Percentiles rank a stretch among this genome's conserved stretches.
These are phyloP conservation scores for Buphagus erythrorhynchus DNA, from an alignment of 2,797 vertebrate species.

Conservation along the genomic window DNA sequence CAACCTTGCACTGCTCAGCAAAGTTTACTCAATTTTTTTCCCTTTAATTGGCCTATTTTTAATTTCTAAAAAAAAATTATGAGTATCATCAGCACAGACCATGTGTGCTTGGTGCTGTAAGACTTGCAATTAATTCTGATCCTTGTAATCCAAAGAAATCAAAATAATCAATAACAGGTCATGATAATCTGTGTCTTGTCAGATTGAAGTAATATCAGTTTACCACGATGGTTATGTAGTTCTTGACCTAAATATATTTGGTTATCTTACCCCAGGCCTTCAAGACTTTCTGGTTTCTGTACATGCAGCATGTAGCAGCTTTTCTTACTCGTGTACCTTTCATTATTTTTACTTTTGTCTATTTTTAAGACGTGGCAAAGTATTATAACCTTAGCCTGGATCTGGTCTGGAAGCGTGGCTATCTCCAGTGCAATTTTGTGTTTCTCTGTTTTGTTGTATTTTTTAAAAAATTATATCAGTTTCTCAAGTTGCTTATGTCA, in stretches of 20 bases:
- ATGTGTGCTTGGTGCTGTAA: neutral
- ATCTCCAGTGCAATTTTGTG: neutral
- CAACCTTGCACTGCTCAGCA: neutral
- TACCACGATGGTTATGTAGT: neutral
- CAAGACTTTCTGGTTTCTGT: neutral
- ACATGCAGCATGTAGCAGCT: neutral
- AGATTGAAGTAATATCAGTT: neutral
- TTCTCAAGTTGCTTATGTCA: neutral
- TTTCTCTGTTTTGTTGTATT: neutral
- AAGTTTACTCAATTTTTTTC: neutral
- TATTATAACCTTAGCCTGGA: neutral
- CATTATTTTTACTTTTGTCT: neutral
- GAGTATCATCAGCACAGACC: neutral
- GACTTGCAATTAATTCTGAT: neutral
- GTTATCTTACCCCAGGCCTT: neutral
- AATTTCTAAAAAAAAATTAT: neutral
- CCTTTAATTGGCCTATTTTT: neutral
- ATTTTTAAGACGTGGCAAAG: neutral
- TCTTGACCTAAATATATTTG: neutral
- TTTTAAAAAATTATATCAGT: neutral
- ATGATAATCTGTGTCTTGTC: neutral
- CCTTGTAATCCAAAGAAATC: neutral
- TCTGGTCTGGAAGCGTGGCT: neutral
- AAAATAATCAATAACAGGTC: neutral
- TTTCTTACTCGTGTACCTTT: neutral